A percentile compares a stretch with the other conserved stretches of the same genome.
These are phyloP conservation scores for Drosophila quinaria DNA, from an alignment of 2,888 invertebrate species.

Conservation along the genomic window DNA sequence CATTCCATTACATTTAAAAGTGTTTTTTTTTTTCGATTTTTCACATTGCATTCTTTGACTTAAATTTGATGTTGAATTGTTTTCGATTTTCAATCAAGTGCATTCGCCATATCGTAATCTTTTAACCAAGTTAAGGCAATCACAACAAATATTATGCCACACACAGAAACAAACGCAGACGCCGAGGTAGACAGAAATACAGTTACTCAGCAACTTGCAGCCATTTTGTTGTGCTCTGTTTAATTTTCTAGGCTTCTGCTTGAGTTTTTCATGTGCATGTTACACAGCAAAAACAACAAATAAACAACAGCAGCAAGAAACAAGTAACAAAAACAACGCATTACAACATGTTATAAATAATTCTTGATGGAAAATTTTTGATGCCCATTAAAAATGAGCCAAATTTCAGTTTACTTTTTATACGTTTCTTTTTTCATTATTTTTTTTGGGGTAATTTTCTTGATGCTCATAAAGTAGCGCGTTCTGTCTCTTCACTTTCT, in stretches of 20 bases:
- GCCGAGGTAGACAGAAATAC: constrained; percentile 3
- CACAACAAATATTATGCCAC: constrained; percentile 63
- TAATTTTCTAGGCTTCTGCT: constrained; percentile 70
- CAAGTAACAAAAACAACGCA: constrained; percentile 37
- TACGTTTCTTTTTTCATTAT: constrained; percentile 32
- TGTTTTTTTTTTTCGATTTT: neutral
- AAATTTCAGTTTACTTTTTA: constrained; percentile 24
- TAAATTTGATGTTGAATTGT: constrained; percentile 27
- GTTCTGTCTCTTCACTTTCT: constrained; percentile 70
- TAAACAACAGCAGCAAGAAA: constrained; percentile 30
- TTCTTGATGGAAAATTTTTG: constrained; percentile 71
- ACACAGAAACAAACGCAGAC: constrained; percentile 20
- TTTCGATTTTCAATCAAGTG: constrained; percentile 54
- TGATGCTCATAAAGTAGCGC: constrained; percentile 53
- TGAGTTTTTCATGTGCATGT: constrained; percentile 30
- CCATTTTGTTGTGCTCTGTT: constrained; percentile 82
- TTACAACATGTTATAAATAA: constrained; percentile 75
- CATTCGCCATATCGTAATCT: constrained; percentile 67
- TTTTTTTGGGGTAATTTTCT: constrained; percentile 44
- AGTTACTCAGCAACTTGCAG: constrained; percentile 40
- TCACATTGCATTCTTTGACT: constrained; percentile 33
- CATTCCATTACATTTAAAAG: neutral
- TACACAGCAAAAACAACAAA: constrained; percentile 42
- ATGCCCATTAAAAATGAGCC: constrained; percentile 26
- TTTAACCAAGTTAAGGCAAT: constrained; percentile 36